Evolutionary conservation across 2,113 vertebrate genomes (phyloP).

Genomic region (Notothenia rossii): DNA sequence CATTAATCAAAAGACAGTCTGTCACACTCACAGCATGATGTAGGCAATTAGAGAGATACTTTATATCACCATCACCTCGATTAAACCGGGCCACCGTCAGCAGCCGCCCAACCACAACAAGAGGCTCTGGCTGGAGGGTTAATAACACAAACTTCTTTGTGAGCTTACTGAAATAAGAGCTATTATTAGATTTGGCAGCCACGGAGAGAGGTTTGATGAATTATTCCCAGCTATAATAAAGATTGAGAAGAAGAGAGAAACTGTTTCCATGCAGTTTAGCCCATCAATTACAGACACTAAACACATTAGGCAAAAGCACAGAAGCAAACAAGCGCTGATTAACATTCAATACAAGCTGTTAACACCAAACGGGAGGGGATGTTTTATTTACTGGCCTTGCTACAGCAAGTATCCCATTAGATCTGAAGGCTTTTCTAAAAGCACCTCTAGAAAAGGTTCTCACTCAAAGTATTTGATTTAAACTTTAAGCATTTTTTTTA

Average conservation of each 20-base stretch:
- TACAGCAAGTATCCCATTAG: not conserved
- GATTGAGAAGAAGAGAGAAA: constrained; percentile 13
- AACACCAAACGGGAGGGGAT: not conserved
- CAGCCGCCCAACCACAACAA: constrained; percentile 64
- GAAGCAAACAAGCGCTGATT: constrained; percentile 17
- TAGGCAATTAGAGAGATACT: constrained; percentile 64
- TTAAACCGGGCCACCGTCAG: constrained; percentile 57
- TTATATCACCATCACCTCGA: constrained; percentile 58
- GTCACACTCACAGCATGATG: constrained; percentile 59
- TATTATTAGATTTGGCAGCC: constrained; percentile 53
- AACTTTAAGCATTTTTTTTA: too few species aligned
- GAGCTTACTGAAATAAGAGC: constrained; percentile 46
- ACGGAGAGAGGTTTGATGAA: constrained; percentile 24
- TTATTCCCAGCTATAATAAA: constrained; percentile 23
- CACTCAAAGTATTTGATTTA: not conserved
- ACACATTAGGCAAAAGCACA: constrained; percentile 17
- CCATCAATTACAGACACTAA: constrained; percentile 20
- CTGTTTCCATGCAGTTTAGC: constrained; percentile 5
- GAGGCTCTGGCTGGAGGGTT: constrained; percentile 11
- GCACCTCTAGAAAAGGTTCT: not conserved
- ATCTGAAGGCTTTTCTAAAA: not conserved
- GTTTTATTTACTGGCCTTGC: not conserved
- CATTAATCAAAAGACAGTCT: constrained; percentile 72
- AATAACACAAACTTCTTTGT: constrained; percentile 32
- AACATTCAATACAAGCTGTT: constrained; percentile 11